Percentiles rank a stretch among this genome's conserved stretches.
Conservation (phyloP, 2,113 vertebrate genomes). For the Sorex fumeus region DNA sequence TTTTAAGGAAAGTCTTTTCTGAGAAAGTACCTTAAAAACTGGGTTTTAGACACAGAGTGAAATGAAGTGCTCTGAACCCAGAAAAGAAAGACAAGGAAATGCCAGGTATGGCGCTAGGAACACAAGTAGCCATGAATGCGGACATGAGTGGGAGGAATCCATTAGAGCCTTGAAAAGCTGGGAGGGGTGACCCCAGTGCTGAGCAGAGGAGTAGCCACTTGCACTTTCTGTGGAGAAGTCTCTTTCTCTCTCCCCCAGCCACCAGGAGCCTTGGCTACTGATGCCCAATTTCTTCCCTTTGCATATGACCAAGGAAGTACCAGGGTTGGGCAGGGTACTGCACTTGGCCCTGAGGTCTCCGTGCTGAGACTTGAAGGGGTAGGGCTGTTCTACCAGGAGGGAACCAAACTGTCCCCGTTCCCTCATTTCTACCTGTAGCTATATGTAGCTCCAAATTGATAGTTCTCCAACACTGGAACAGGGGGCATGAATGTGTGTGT, state of each 20-base stretch:
- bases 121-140: neutral
- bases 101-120: too few species aligned
- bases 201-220: neutral
- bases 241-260: neutral
- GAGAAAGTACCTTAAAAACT: neutral
- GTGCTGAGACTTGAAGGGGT: neutral
- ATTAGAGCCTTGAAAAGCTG: neutral
- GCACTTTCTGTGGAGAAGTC: neutral
- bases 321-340: neutral
- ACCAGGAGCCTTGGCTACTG: neutral
- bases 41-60: neutral
- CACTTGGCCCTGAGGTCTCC: neutral
- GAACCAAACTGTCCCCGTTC: neutral
- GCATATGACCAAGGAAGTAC: rapidly evolving
- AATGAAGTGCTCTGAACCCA: neutral
- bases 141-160: neutral
- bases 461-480: neutral
- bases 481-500: neutral
- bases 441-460: too few species aligned
- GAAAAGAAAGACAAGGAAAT: neutral
- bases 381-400: neutral
- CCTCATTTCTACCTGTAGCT: neutral
- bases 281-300: neutral
- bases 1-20: neutral
- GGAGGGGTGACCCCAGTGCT: rapidly evolving